These are phyloP conservation scores for Peromyscus maniculatus DNA, from an alignment of 2,113 vertebrate species.

Conservation along the genomic window DNA sequence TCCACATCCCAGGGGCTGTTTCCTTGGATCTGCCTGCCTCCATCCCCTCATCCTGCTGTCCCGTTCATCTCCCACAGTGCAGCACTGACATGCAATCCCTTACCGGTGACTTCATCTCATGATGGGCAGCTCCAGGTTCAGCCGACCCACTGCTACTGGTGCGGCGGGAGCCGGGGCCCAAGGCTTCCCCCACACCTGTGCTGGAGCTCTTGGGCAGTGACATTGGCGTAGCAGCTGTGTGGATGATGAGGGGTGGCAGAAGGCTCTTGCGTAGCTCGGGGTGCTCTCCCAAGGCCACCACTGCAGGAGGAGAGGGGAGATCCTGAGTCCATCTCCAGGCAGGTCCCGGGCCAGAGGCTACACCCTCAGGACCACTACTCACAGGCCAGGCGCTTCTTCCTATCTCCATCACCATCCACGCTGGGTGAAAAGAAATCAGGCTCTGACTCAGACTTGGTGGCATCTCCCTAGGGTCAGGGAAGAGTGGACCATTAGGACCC, in stretches of 20 bases:
- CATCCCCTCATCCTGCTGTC: background rate
- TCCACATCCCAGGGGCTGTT: background rate
- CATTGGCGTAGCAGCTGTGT: constrained; percentile 98
- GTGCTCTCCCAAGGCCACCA: constrained; percentile 94
- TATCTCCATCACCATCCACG: constrained; percentile 92
- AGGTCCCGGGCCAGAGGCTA: background rate
- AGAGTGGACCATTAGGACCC: background rate
- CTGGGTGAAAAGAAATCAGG: constrained; percentile 91
- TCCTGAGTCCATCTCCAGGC: background rate
- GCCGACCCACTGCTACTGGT: constrained; percentile 93
- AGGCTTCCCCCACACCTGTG: constrained; percentile 85
- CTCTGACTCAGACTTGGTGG: constrained; percentile 94
- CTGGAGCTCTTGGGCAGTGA: constrained; percentile 94
- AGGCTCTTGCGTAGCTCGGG: constrained; percentile 94
- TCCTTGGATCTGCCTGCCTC: background rate
- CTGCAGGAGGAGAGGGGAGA: constrained; percentile 73
- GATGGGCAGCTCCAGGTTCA: constrained; percentile 87
- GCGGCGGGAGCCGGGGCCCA: constrained; percentile 89
- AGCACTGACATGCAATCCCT: constrained; percentile 54
- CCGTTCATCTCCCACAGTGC: background rate
- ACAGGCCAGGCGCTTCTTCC: constrained; percentile 94
- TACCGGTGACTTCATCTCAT: constrained; percentile 95
- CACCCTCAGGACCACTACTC: constrained; percentile 80
- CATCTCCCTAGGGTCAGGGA: constrained; percentile 91
- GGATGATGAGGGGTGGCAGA: constrained; percentile 97